These are phyloP conservation scores for Cinclus mexicanus DNA, from an alignment of 2,113 vertebrate genomes.

Conservation along the genomic window DNA sequence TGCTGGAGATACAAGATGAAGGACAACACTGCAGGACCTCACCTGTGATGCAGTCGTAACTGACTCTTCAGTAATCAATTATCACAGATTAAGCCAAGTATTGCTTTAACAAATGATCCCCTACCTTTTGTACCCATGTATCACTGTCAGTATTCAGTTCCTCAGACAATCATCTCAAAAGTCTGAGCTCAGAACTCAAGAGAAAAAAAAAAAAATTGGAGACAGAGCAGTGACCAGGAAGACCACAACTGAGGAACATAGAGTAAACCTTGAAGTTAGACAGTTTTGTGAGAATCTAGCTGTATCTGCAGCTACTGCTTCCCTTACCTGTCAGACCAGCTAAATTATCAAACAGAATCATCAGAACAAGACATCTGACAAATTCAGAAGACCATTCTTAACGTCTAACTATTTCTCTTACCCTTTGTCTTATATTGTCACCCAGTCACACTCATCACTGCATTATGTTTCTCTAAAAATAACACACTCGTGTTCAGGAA, in stretches of 20 bases:
- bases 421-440: background rate
- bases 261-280: background rate
- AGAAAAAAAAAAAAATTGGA: background rate
- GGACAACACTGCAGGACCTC: background rate
- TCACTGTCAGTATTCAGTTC: background rate
- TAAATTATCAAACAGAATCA: background rate
- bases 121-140: background rate
- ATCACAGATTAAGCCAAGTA: background rate
- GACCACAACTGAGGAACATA: background rate
- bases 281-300: background rate
- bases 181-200: background rate
- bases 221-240: background rate
- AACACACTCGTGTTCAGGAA: background rate
- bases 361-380: background rate
- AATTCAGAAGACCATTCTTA: background rate
- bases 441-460: background rate
- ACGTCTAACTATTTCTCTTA: background rate
- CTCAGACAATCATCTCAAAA: background rate
- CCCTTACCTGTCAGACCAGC: background rate
- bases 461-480: background rate
- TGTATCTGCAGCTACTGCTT: background rate
- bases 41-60: background rate
- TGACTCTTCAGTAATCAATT: background rate
- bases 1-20: background rate
- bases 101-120: background rate